phyloP scores from a whole-genome alignment of 2,113 vertebrate genomes.

The Hiodon alosoides region DNA sequence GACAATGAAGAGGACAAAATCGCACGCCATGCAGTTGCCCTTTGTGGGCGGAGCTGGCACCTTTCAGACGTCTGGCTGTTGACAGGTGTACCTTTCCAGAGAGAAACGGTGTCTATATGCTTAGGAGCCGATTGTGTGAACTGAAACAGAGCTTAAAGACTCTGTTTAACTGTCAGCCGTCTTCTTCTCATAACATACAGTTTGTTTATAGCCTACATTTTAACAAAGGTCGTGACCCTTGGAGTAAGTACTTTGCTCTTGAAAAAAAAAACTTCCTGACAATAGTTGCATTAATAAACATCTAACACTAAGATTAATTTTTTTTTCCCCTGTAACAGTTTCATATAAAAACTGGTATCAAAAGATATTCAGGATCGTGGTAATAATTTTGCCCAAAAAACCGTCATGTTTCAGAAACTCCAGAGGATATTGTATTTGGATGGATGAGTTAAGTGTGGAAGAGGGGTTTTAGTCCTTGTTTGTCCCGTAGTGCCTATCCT shows the following conservation, averaged over 20 bases:
- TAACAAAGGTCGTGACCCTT: too few species aligned
- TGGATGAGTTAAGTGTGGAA: neutral
- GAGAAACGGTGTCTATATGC: too few species aligned
- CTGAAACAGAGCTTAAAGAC: too few species aligned
- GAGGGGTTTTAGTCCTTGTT: constrained; percentile 24
- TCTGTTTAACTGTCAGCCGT: too few species aligned
- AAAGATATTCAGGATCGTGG: neutral
- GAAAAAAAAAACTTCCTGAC: too few species aligned
- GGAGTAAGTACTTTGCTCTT: too few species aligned
- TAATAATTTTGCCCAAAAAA: neutral
- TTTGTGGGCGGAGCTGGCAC: neutral
- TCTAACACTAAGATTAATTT: too few species aligned
- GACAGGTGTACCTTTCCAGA: neutral
- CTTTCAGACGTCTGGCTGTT: neutral
- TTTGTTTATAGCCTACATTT: too few species aligned
- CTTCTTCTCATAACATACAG: too few species aligned
- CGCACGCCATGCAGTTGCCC: neutral
- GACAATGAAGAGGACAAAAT: neutral
- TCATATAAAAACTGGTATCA: neutral
- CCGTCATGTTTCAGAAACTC: neutral
- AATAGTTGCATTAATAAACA: too few species aligned
- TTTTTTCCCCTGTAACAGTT: too few species aligned
- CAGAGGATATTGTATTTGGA: neutral
- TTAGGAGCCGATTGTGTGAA: too few species aligned
- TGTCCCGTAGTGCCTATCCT: constrained; percentile 40